Evolutionary conservation across 1,140 invertebrate genomes (phyloP), one percentile per base, ranked within the genome.

Genomic region (Physella acuta): DNA sequence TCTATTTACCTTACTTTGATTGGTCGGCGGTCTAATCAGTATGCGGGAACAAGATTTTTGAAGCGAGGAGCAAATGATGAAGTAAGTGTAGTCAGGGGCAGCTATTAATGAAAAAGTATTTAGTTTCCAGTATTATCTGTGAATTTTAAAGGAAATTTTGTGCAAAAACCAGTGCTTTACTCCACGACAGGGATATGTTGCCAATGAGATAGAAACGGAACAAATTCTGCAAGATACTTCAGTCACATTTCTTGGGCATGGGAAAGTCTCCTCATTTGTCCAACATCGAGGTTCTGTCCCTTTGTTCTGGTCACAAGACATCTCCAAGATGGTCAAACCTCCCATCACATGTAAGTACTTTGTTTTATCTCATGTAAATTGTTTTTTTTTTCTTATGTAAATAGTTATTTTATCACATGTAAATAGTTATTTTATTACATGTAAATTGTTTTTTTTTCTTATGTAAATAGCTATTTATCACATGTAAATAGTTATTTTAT

Each of bases 161-260:
- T 44, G 1, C 17, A 28, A 4, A 4, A 56, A 28, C 8, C 4
- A 28, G 4, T 52, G 16, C 20, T 56, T 2, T 56, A 28, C 5
- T 34, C 36, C 3, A 34, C 2, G 8, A 31, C 72, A 91, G 89
- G 97, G 97, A 53, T 92, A 97, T 87, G 95, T 98, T 5, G 97
- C 95, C 0, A 99, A 99, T 87, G 96, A 99, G 88, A 95, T 99
- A 14, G 97, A 99, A 89, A 98, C 96, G 0, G 97, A 99, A 85
- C 97, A 99, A 86, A 96, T 99, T 77, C 92, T 98, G 3, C 91
- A 93, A 83, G 94, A 97, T 86, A 91, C 92, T 28, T 90, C 92
- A 55, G 92, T 92, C 30, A 92, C 90, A 17, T 89, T 93, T 71
- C 71, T 82, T 11, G 87, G 88, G 65, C 85, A 88, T 73, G 91